Conservation (phyloP, 35 echinoderm and acorn worm genomes). For the Nesometra sesokonis region DNA sequence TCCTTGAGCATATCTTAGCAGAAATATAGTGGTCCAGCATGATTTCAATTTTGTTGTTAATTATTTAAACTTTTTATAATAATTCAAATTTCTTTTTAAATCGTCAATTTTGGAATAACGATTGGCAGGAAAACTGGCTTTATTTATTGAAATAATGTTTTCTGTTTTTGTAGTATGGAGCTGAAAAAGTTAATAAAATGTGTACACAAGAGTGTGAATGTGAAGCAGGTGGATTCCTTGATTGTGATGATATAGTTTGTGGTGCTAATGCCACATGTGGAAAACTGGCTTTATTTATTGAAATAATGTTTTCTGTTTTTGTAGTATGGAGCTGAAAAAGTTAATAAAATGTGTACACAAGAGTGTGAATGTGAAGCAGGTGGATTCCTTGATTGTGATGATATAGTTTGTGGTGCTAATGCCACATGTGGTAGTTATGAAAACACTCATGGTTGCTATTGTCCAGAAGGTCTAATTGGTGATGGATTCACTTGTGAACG, state of each 20-base stretch:
- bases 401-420: not conserved
- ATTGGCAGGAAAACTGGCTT: too few relatives aligned
- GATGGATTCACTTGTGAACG: not conserved
- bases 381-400: not conserved
- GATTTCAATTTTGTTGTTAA: too few relatives aligned
- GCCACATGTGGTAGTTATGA: not conserved
- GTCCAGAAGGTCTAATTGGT: slow-evolving; percentile 6
- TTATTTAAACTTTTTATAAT: too few relatives aligned
- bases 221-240: not conserved
- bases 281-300: too few relatives aligned
- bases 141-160: not conserved
- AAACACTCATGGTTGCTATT: not conserved
- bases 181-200: not conserved
- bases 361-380: not conserved
- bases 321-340: not conserved
- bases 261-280: not conserved
- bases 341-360: slow-evolving; percentile 2
- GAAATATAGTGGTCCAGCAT: too few relatives aligned
- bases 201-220: slow-evolving; percentile 8
- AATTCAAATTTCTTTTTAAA: too few relatives aligned
- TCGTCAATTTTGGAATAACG: too few relatives aligned
- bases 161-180: not conserved
- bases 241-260: slow-evolving; percentile 3
- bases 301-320: not conserved
- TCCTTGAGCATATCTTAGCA: too few relatives aligned